These are phyloP conservation scores for Drosophila grimshawi DNA, from an alignment of 1,140 invertebrate species.

Conservation along the genomic window DNA sequence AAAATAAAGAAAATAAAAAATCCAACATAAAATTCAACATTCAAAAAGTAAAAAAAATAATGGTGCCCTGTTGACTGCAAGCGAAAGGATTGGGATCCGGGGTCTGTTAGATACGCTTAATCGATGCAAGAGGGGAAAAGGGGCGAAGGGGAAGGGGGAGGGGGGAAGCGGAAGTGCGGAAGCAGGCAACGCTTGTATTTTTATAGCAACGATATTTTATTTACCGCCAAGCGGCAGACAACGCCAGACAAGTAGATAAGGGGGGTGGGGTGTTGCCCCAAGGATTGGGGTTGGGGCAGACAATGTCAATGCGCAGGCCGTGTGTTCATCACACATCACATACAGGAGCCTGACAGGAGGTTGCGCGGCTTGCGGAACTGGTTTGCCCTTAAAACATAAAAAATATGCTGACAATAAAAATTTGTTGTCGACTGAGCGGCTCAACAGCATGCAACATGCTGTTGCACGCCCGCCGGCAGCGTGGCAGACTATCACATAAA, in stretches of 20 bases:
- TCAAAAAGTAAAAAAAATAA: constrained; percentile 35
- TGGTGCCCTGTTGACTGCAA: constrained; percentile 59
- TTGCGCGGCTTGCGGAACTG: background rate
- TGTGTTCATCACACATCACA: constrained; percentile 61
- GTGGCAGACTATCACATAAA: constrained; percentile 34
- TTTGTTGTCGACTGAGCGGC: constrained; percentile 69
- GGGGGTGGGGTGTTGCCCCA: background rate
- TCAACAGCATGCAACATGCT: constrained; percentile 80
- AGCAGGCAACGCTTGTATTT: constrained; percentile 53
- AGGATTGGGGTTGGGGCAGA: background rate
- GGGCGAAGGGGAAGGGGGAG: background rate
- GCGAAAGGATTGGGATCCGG: constrained; percentile 49
- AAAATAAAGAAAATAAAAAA: constrained; percentile 52
- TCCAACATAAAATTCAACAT: constrained; percentile 14
- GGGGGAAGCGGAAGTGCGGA: background rate
- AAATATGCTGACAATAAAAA: constrained; percentile 83
- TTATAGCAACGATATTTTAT: constrained; percentile 77
- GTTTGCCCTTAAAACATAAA: constrained; percentile 63
- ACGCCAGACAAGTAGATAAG: background rate
- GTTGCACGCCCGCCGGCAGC: constrained; percentile 63
- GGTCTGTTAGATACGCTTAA: constrained; percentile 65
- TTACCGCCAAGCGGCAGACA: constrained; percentile 64
- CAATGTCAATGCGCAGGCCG: constrained; percentile 71
- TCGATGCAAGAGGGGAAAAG: constrained; percentile 58
- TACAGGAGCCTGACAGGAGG: constrained; percentile 40